These are phyloP conservation scores for Acanthosepion lycidas DNA, from an alignment of 2,888 invertebrate genomes.

Conservation along the genomic window DNA sequence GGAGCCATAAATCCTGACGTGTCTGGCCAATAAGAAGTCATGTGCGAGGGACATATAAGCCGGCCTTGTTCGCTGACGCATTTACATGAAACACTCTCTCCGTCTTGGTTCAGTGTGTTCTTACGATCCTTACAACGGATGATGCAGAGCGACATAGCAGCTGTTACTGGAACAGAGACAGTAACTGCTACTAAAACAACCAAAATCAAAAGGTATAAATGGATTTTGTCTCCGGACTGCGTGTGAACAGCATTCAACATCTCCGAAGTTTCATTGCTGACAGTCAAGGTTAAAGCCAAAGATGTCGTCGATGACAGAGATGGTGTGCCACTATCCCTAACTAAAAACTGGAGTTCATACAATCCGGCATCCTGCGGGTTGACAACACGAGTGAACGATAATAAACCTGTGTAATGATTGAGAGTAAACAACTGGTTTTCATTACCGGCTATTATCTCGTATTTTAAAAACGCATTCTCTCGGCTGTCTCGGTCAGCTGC, in stretches of 20 bases:
- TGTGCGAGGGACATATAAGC: conserved; percentile 12
- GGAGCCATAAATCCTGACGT: neutral
- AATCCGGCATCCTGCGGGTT: neutral
- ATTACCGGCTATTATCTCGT: neutral
- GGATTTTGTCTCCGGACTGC: neutral
- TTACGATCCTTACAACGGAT: neutral
- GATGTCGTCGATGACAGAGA: neutral
- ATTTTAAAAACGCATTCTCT: neutral
- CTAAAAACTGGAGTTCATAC: neutral
- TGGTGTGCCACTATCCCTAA: neutral
- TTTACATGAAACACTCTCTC: neutral
- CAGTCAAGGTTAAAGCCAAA: neutral
- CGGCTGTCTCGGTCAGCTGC: neutral
- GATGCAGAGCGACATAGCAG: neutral
- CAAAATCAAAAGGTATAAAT: neutral
- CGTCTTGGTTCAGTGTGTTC: neutral
- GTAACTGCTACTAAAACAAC: neutral
- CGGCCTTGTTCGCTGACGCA: neutral
- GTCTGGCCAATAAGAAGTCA: conserved; percentile 14
- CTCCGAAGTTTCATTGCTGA: neutral
- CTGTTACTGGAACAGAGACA: neutral
- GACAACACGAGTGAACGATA: neutral
- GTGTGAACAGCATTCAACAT: neutral
- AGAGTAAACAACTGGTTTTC: neutral
- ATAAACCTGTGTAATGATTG: neutral